Evolutionary conservation across 37 sponge, comb jelly and placozoan species (phyloP).

Genomic region (Mnemiopsis leidyi): DNA sequence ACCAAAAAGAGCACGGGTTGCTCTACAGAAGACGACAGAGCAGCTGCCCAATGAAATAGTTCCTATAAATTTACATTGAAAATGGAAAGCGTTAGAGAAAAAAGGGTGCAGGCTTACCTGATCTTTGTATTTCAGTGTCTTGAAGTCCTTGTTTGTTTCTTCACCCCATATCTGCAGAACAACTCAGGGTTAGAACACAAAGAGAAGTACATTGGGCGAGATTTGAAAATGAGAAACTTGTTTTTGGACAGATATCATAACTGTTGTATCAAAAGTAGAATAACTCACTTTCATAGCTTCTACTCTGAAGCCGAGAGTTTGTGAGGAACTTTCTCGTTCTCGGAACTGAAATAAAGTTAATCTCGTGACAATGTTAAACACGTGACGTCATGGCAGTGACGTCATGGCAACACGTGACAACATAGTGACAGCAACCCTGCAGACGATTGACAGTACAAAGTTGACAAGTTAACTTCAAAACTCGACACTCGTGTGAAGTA

Average conservation of each 20-base stretch:
- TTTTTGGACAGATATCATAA: no score
- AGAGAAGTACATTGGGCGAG: no score
- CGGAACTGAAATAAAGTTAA: slow-evolving; percentile 15
- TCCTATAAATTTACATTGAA: background rate
- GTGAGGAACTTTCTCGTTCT: background rate
- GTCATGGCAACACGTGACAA: background rate
- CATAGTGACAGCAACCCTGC: no score
- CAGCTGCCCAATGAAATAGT: no score
- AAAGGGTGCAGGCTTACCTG: background rate
- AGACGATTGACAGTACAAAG: no score
- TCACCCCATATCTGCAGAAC: slow-evolving; percentile 27
- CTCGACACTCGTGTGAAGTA: no score
- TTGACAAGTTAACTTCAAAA: no score
- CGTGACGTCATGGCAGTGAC: background rate
- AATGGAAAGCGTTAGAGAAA: no score
- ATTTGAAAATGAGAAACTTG: no score
- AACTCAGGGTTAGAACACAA: background rate
- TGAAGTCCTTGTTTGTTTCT: slow-evolving; percentile 39
- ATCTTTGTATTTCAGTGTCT: slow-evolving; percentile 18
- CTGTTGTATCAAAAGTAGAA: no score
- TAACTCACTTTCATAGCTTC: slow-evolving; percentile 1
- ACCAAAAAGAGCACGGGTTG: background rate
- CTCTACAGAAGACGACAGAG: no score
- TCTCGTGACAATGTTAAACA: background rate
- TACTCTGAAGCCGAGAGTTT: background rate